Conservation (phyloP, 2,797 vertebrate species). For the Eremophila alpestris region DNA sequence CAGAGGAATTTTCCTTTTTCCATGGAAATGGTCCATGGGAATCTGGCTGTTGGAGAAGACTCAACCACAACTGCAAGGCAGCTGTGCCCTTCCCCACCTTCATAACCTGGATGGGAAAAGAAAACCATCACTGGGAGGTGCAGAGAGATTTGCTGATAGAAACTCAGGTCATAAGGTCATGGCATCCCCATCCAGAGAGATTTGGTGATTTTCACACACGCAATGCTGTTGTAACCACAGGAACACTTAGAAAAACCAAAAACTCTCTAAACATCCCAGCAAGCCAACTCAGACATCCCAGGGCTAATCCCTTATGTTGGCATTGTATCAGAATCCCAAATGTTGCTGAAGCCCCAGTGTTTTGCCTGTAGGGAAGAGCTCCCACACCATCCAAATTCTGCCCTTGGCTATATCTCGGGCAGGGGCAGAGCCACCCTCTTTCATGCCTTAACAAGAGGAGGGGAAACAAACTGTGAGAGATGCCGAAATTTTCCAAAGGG, state of each 20-base stretch:
- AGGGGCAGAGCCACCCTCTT: background rate
- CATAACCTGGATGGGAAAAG: background rate
- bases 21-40: background rate
- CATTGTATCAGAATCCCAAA: background rate
- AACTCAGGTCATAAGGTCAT: background rate
- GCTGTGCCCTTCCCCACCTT: background rate
- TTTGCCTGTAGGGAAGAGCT: background rate
- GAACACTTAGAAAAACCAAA: constrained; percentile 37
- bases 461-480: background rate
- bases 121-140: background rate
- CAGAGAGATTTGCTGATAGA: background rate
- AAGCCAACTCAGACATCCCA: constrained; percentile 17
- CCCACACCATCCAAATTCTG: background rate
- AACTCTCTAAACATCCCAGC: constrained; percentile 46
- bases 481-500: background rate
- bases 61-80: background rate
- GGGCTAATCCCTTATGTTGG: constrained; percentile 32
- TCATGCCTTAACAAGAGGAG: background rate
- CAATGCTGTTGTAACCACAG: constrained; percentile 5
- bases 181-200: background rate
- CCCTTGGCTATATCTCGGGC: background rate
- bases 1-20: constrained; percentile 30
- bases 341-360: background rate
- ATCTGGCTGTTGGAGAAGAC: background rate
- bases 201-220: constrained; percentile 26